Evolutionary conservation across 2,888 invertebrate genomes (phyloP).

Genomic region (Formica aserva): DNA sequence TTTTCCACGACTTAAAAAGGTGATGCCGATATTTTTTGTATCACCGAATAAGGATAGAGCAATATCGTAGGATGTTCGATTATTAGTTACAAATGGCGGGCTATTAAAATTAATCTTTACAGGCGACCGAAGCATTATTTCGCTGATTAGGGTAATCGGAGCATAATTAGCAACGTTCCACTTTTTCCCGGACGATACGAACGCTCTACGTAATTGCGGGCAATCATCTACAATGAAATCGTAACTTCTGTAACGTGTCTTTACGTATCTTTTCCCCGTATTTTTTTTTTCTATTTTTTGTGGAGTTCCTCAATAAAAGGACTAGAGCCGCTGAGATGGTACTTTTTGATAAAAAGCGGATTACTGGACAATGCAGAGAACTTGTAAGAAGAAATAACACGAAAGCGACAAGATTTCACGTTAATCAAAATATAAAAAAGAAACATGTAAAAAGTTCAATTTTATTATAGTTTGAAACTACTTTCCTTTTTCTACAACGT

Average conservation of each 20-base stretch:
- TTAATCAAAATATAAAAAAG: neutral
- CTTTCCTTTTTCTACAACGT: neutral
- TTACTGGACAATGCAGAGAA: neutral
- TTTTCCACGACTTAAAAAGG: neutral
- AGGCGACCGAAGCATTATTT: slow-evolving; percentile 46
- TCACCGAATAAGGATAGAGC: neutral
- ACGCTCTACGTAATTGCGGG: slow-evolving; percentile 46
- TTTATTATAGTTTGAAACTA: neutral
- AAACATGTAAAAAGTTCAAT: neutral
- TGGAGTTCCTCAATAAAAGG: slow-evolving; percentile 26
- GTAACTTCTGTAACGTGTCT: slow-evolving; percentile 50
- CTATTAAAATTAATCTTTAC: slow-evolving; percentile 55
- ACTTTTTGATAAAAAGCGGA: slow-evolving; percentile 29
- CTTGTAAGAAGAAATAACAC: neutral
- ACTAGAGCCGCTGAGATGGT: slow-evolving; percentile 14
- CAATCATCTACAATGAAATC: slow-evolving; percentile 56
- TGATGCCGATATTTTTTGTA: neutral
- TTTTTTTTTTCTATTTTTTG: slow-evolving; percentile 22
- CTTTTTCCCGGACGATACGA: slow-evolving; percentile 46
- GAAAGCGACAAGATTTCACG: neutral
- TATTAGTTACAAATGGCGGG: slow-evolving; percentile 45
- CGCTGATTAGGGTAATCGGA: slow-evolving; percentile 53
- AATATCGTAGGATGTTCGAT: neutral
- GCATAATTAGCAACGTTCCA: slow-evolving; percentile 47
- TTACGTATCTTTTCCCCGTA: slow-evolving; percentile 7